These are phyloP conservation scores for Myiozetetes cayanensis DNA, from an alignment of 2,113 vertebrate genomes.

Conservation along the genomic window DNA sequence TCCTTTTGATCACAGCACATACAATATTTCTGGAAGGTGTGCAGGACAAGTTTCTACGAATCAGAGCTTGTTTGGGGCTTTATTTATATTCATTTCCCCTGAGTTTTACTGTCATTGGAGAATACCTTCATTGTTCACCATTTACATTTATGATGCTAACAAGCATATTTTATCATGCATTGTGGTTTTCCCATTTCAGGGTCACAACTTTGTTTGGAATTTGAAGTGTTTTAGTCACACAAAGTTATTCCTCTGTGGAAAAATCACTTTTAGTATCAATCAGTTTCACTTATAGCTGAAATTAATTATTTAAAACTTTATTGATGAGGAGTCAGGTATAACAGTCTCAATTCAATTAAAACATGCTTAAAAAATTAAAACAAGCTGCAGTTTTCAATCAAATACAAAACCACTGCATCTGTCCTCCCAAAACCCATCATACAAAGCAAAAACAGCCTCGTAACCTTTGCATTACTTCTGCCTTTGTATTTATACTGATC, in stretches of 20 bases:
- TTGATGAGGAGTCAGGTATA: not conserved
- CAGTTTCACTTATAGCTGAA: slow-evolving; percentile 1
- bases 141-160: not conserved
- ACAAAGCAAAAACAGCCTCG: not conserved
- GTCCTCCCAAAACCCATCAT: not conserved
- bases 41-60: slow-evolving; percentile 33
- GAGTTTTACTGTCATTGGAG: slow-evolving; percentile 23
- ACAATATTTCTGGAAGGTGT: slow-evolving; percentile 27
- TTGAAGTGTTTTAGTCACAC: not conserved
- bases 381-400: not conserved
- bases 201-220: not conserved
- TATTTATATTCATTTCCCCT: slow-evolving; percentile 20
- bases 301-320: not conserved
- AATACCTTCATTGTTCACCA: not conserved
- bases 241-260: not conserved
- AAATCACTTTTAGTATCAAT: not conserved
- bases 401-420: not conserved
- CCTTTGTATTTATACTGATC: not conserved
- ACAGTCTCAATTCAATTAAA: slow-evolving; percentile 9
- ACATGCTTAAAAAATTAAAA: not conserved
- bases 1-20: not conserved
- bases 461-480: not conserved
- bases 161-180: not conserved
- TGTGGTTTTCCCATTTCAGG: not conserved
- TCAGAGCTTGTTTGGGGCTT: slow-evolving; percentile 24